Percentiles rank a stretch among this genome's conserved stretches.
These are phyloP conservation scores for Pardalotus punctatus DNA, from an alignment of 2,113 vertebrate genomes.

Conservation along the genomic window DNA sequence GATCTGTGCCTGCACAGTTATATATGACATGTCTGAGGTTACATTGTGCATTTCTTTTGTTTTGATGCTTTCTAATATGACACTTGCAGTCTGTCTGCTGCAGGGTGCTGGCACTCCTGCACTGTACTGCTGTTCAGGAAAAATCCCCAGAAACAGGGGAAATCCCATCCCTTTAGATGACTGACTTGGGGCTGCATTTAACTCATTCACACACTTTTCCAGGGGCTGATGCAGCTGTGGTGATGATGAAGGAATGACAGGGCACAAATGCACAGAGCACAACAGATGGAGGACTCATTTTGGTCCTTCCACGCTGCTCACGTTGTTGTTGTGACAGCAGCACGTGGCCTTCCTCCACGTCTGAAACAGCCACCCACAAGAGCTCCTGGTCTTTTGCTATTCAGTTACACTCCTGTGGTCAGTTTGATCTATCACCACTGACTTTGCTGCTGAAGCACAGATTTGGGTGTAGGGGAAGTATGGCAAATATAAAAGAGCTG, in stretches of 20 bases:
- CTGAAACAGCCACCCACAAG: neutral
- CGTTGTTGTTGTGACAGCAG: neutral
- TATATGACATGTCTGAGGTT: neutral
- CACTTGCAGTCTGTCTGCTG: neutral
- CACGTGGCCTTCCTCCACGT: rapidly evolving
- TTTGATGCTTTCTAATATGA: neutral
- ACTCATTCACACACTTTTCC: neutral
- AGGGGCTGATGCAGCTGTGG: neutral
- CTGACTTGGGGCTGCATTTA: neutral
- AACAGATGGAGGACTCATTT: neutral
- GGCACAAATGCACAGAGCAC: neutral
- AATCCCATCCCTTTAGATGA: neutral
- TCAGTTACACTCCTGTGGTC: neutral
- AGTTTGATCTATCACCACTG: neutral
- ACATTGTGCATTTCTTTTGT: neutral
- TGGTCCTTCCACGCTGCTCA: neutral
- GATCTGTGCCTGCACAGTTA: neutral
- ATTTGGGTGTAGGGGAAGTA: neutral
- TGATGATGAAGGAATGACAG: neutral
- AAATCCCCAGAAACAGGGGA: no score
- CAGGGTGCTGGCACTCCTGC: neutral
- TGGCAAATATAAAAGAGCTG: neutral
- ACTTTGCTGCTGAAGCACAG: neutral
- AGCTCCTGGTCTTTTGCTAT: neutral
- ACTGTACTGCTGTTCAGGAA: neutral